These are phyloP conservation scores for Odocoileus virginianus DNA, from an alignment of 2,113 vertebrate genomes.

Conservation along the genomic window DNA sequence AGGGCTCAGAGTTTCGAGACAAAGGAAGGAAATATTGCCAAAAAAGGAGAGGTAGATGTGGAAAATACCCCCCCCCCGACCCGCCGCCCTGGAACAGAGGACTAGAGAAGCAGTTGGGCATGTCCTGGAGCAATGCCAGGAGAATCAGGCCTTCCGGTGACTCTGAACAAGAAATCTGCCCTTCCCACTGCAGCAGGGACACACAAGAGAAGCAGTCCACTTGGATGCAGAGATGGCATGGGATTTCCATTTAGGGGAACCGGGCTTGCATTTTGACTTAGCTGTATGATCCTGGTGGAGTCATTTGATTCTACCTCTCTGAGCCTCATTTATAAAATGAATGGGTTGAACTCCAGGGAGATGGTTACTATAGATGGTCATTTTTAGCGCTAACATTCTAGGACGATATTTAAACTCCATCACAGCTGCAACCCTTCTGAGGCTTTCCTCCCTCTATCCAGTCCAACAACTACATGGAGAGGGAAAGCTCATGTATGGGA, in stretches of 20 bases:
- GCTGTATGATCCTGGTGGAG: slow-evolving; percentile 8
- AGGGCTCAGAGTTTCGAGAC: background rate
- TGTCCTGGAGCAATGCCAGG: background rate
- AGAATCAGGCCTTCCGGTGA: background rate
- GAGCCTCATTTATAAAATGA: slow-evolving; percentile 15
- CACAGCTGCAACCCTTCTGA: background rate
- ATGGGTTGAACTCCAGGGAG: background rate
- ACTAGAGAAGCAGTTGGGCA: background rate
- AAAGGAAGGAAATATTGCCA: background rate
- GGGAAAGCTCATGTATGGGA: background rate
- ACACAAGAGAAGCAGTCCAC: accelerated
- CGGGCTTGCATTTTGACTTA: background rate
- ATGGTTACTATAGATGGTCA: background rate
- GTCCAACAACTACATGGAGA: background rate
- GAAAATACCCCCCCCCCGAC: background rate
- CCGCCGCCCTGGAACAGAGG: background rate
- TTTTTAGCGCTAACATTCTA: background rate
- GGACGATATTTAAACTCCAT: background rate
- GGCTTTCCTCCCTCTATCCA: background rate
- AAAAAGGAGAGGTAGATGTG: background rate
- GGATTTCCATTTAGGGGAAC: background rate
- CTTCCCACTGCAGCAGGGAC: background rate
- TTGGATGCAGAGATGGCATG: background rate
- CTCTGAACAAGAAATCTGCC: background rate
- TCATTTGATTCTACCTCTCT: background rate